Conservation (phyloP, 1,140 invertebrate species). For the Leptinotarsa defecta region DNA sequence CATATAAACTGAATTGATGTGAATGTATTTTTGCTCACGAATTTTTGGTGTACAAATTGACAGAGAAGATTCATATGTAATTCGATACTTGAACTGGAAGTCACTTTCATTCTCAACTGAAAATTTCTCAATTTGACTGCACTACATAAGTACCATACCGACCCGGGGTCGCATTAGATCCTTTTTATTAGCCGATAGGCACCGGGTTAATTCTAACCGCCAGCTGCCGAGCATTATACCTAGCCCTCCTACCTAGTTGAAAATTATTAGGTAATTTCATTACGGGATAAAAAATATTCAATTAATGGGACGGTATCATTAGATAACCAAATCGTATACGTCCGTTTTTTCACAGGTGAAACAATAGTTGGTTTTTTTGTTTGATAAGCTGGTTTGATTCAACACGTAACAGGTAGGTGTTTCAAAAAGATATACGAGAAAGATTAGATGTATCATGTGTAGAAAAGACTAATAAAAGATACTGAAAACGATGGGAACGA, state of each 20-base stretch:
- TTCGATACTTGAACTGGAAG: too few species aligned
- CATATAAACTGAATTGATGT: too few species aligned
- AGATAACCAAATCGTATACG: constrained; percentile 8
- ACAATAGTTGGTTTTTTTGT: constrained; percentile 5
- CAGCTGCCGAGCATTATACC: constrained; percentile 12
- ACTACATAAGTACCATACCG: not conserved
- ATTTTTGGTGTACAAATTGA: too few species aligned
- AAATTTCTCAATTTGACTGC: constrained; percentile 7
- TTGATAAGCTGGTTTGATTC: constrained; percentile 6
- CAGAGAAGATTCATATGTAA: too few species aligned
- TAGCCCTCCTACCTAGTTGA: constrained; percentile 16
- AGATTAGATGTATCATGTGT: too few species aligned
- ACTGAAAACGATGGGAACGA: too few species aligned
- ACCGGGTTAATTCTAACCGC: not conserved
- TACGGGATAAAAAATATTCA: constrained; percentile 13
- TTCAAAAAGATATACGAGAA: not conserved
- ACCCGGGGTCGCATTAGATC: not conserved
- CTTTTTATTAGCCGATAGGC: constrained; percentile 6
- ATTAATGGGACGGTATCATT: constrained; percentile 13
- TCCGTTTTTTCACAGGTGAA: constrained; percentile 1
- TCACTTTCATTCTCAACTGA: not conserved
- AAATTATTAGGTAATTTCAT: constrained; percentile 15
- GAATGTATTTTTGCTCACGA: too few species aligned
- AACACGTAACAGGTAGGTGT: not conserved
- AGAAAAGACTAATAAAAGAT: too few species aligned